These are phyloP conservation scores for Dendrolimus houi DNA, from an alignment of 2,888 invertebrate genomes.

Conservation along the genomic window DNA sequence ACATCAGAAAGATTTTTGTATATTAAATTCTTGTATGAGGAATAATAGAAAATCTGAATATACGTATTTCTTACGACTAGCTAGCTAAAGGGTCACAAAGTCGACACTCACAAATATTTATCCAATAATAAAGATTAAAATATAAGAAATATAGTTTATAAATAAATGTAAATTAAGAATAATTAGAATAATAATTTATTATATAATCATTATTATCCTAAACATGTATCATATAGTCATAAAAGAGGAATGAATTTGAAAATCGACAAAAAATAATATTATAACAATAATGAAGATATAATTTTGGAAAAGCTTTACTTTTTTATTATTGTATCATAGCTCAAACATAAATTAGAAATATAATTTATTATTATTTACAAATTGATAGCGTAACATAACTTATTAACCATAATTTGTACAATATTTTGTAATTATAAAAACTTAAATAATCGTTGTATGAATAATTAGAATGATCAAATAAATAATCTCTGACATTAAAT, in stretches of 20 bases:
- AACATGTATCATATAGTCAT: too few relatives aligned
- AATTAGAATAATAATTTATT: too few relatives aligned
- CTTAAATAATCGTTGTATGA: too few relatives aligned
- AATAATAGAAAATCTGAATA: slow-evolving; percentile 71
- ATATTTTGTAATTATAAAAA: not conserved
- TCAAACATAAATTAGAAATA: not conserved
- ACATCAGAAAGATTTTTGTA: slow-evolving; percentile 51
- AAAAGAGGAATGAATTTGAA: slow-evolving; percentile 48
- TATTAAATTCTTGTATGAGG: slow-evolving; percentile 45
- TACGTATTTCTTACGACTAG: slow-evolving; percentile 55
- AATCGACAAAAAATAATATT: slow-evolving; percentile 49
- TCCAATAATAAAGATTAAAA: slow-evolving; percentile 11
- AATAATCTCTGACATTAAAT: not conserved
- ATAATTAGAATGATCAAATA: not conserved
- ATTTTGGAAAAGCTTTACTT: not conserved
- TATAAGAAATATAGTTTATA: slow-evolving; percentile 7
- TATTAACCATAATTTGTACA: not conserved
- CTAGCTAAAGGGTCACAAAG: slow-evolving; percentile 62
- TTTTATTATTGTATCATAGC: not conserved
- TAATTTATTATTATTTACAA: not conserved
- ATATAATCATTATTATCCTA: too few relatives aligned
- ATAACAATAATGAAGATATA: slow-evolving; percentile 10
- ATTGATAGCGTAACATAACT: not conserved
- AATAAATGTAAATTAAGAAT: slow-evolving; percentile 3
- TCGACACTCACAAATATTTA: slow-evolving; percentile 44